These are phyloP conservation scores for Excalfactoria chinensis DNA, from an alignment of 2,113 vertebrate genomes.

Conservation along the genomic window DNA sequence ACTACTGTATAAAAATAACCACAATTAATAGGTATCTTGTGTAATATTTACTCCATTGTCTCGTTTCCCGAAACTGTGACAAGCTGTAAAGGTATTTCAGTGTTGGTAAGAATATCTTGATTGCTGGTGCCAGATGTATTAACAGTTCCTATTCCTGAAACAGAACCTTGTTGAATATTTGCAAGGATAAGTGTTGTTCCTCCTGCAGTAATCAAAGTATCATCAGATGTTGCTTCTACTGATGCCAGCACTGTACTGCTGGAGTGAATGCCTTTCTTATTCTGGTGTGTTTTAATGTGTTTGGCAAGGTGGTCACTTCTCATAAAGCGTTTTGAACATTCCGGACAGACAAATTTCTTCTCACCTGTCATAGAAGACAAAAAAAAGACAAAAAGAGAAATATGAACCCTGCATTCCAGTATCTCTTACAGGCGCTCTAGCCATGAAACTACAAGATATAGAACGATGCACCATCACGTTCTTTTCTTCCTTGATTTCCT, in stretches of 20 bases:
- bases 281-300: slow-evolving; percentile 99
- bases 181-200: slow-evolving; percentile 99
- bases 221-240: slow-evolving; percentile 91
- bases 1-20: slow-evolving; percentile 93
- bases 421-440: not conserved
- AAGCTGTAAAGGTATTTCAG: slow-evolving; percentile 98
- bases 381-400: not conserved
- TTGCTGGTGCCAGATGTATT: slow-evolving; percentile 88
- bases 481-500: not conserved
- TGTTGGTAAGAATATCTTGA: slow-evolving; percentile 96
- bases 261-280: slow-evolving; percentile 97
- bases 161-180: slow-evolving; percentile 96
- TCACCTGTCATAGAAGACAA: slow-evolving; percentile 84
- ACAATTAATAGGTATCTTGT: slow-evolving; percentile 89
- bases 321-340: slow-evolving; percentile 99
- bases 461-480: not conserved
- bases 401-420: not conserved
- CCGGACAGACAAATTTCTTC: slow-evolving; percentile 99
- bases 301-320: slow-evolving; percentile 99
- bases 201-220: slow-evolving; percentile 94
- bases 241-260: slow-evolving; percentile 91
- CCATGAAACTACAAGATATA: not conserved
- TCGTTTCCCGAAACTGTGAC: slow-evolving; percentile 96
- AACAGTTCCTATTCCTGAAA: slow-evolving; percentile 92
- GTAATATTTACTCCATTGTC: slow-evolving; percentile 95